Evolutionary conservation across 2,113 vertebrate genomes (phyloP).

Genomic region (Campylorhamphus procurvoides): DNA sequence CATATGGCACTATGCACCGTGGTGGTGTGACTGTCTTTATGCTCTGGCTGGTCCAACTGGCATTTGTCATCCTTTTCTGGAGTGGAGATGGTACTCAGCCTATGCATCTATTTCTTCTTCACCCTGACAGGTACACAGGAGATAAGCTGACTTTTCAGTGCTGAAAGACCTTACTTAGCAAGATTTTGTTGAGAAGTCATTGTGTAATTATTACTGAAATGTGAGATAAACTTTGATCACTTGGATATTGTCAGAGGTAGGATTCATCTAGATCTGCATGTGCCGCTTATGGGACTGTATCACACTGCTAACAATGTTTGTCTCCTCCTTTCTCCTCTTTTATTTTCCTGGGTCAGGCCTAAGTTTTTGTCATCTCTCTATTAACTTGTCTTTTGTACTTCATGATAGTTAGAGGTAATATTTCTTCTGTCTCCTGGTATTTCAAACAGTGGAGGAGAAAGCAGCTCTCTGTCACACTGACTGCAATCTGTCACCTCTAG

Average conservation of each 20-base stretch:
- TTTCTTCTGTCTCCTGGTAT: background rate
- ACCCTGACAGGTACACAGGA: background rate
- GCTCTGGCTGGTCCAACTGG: background rate
- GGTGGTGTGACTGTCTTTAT: background rate
- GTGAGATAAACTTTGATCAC: background rate
- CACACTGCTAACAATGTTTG: background rate
- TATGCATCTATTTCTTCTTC: background rate
- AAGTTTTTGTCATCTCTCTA: background rate
- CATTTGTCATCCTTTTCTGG: background rate
- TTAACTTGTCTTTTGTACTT: background rate
- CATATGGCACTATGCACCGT: background rate
- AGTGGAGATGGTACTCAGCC: background rate
- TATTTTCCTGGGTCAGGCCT: background rate
- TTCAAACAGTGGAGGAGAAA: background rate
- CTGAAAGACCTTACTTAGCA: background rate
- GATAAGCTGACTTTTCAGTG: background rate
- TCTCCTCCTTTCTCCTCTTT: background rate
- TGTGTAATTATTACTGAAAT: background rate
- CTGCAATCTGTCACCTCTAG: background rate
- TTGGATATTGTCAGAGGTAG: background rate
- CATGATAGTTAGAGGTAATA: background rate
- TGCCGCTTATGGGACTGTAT: background rate
- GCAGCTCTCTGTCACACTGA: background rate
- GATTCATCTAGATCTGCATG: accelerated
- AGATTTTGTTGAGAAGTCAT: background rate